Evolutionary conservation across 2,113 vertebrate species (phyloP).

Genomic region (Gavialis gangeticus): DNA sequence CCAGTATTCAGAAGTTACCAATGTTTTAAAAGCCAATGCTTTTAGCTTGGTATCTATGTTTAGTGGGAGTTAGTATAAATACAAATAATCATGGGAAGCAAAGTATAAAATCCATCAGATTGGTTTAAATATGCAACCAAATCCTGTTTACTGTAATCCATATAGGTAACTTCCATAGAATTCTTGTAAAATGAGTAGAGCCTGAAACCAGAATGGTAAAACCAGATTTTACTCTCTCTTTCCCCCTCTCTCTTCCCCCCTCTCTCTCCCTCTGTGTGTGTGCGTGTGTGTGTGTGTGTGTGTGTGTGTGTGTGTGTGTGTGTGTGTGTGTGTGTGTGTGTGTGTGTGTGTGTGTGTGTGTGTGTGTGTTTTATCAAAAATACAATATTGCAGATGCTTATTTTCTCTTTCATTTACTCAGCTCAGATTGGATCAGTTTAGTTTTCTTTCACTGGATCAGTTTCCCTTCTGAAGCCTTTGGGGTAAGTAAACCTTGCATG

Average conservation of each 20-base stretch:
- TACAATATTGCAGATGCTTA: no score
- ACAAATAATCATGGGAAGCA: neutral
- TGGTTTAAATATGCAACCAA: neutral
- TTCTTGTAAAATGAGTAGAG: neutral
- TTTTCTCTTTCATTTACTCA: neutral
- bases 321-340: no score
- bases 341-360: no score
- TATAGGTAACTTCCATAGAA: neutral
- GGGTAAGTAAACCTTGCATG: no score
- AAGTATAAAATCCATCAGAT: neutral
- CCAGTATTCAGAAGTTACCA: neutral
- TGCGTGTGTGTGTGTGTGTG: no score
- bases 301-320: no score
- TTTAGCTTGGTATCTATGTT: neutral
- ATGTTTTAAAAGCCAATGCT: neutral
- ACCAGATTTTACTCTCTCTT: neutral
- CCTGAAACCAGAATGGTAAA: neutral
- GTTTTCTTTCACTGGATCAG: neutral
- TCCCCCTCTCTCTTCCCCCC: neutral
- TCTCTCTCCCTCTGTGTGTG: no score
- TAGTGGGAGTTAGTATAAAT: neutral
- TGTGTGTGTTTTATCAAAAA: no score
- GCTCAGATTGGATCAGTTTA: neutral
- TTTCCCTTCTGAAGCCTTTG: neutral
- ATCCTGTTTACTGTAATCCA: neutral